Evolutionary conservation across 1,140 invertebrate species (phyloP).

Genomic region (Eueides isabella): DNA sequence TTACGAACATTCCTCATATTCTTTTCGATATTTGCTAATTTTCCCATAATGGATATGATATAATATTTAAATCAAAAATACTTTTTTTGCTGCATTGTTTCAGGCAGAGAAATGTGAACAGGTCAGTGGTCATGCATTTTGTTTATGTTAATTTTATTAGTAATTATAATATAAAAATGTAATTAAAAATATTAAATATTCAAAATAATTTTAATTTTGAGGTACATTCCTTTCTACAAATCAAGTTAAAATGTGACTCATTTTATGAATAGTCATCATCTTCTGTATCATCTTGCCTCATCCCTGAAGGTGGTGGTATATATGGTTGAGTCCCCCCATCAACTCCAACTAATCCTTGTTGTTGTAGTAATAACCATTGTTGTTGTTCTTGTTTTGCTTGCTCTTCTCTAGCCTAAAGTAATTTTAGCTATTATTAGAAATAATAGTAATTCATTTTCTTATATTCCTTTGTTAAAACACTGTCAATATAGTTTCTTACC

Average conservation of each 20-base stretch:
- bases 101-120: no score
- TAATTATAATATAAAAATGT: no score
- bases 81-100: no score
- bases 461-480: no score
- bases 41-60: no score
- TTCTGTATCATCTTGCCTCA: conserved; percentile 78
- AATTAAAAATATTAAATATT: not conserved
- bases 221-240: not conserved
- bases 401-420: conserved; percentile 90
- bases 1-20: no score
- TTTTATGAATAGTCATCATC: conserved; percentile 83
- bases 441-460: not conserved
- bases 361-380: conserved; percentile 92
- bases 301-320: conserved; percentile 75
- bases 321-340: conserved; percentile 69
- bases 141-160: no score
- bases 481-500: no score
- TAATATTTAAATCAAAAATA: no score
- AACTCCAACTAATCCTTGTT: conserved; percentile 84
- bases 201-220: not conserved
- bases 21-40: no score
- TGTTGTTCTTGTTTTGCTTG: conserved; percentile 94
- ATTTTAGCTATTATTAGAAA: not conserved
- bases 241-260: not conserved
- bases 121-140: no score